A percentile compares a stretch with the other conserved stretches of the same genome.
These are phyloP conservation scores for Centropristis striata DNA, from an alignment of 2,113 vertebrate species.

Conservation along the genomic window DNA sequence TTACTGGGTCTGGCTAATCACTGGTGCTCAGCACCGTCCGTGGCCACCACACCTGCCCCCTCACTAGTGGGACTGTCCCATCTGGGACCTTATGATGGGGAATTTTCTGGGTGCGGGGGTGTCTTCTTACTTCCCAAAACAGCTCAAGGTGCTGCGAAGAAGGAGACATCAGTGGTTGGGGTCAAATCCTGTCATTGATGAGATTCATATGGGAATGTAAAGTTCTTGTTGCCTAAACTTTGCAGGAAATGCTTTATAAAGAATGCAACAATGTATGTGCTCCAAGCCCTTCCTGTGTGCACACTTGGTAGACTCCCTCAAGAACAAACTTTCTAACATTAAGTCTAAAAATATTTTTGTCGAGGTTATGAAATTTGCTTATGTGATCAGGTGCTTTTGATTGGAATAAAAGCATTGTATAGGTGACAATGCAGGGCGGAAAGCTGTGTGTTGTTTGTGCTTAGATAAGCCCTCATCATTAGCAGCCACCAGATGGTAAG, in stretches of 20 bases:
- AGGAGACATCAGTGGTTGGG: constrained; percentile 30
- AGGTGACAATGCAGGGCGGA: constrained; percentile 42
- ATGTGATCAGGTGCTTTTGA: constrained; percentile 15
- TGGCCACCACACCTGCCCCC: constrained; percentile 90
- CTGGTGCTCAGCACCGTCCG: constrained; percentile 89
- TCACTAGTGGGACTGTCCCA: constrained; percentile 90
- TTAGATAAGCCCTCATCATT: constrained; percentile 66
- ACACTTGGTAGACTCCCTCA: constrained; percentile 2
- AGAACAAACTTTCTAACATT: constrained; percentile 7
- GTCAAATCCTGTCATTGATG: background rate
- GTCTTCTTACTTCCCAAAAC: constrained; percentile 84
- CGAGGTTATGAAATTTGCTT: constrained; percentile 2
- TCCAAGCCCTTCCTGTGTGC: background rate
- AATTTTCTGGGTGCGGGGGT: constrained; percentile 70
- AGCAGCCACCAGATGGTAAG: constrained; percentile 68
- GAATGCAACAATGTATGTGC: background rate
- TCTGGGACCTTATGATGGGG: constrained; percentile 90
- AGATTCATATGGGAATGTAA: constrained; percentile 21
- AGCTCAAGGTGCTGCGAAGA: constrained; percentile 79
- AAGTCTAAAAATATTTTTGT: constrained; percentile 1
- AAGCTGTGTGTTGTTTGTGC: constrained; percentile 49
- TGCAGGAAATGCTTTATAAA: background rate
- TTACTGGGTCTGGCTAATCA: constrained; percentile 91
- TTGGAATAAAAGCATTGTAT: constrained; percentile 16
- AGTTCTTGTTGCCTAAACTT: background rate